A percentile compares a stretch with the other conserved stretches of the same genome.
phyloP scores from a whole-genome alignment of 2,113 vertebrate genomes.

The Alaudala cheleensis region DNA sequence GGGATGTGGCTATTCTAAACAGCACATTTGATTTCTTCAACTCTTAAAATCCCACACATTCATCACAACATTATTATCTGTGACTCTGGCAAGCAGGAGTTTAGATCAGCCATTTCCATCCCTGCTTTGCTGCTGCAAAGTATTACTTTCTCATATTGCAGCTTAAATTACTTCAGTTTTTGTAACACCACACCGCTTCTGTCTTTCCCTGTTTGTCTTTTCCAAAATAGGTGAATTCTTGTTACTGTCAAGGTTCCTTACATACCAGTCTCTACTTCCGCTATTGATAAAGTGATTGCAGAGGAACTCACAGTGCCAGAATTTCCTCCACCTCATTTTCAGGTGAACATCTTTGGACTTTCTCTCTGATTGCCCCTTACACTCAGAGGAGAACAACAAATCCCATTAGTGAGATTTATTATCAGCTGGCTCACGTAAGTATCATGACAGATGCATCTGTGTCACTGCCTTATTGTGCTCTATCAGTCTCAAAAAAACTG shows the following conservation, averaged over 20 bases:
- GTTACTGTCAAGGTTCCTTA: not conserved
- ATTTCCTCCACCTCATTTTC: not conserved
- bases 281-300: fast-evolving
- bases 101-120: not conserved
- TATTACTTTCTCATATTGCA: not conserved
- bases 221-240: not conserved
- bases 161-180: not conserved
- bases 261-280: not conserved
- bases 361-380: not conserved
- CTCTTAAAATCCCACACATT: not conserved
- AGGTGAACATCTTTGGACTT: not conserved
- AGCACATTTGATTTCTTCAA: not conserved
- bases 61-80: not conserved
- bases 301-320: not conserved
- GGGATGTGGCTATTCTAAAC: not conserved
- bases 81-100: not conserved
- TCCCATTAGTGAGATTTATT: not conserved
- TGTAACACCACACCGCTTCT: not conserved
- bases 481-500: not conserved
- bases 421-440: not conserved
- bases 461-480: not conserved
- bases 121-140: not conserved
- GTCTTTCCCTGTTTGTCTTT: not conserved
- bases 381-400: not conserved
- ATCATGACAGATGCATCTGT: not conserved